Evolutionary conservation across 2,888 invertebrate species (phyloP), one percentile per base, ranked within the genome.

Genomic region (Eupithecia centaureata): DNA sequence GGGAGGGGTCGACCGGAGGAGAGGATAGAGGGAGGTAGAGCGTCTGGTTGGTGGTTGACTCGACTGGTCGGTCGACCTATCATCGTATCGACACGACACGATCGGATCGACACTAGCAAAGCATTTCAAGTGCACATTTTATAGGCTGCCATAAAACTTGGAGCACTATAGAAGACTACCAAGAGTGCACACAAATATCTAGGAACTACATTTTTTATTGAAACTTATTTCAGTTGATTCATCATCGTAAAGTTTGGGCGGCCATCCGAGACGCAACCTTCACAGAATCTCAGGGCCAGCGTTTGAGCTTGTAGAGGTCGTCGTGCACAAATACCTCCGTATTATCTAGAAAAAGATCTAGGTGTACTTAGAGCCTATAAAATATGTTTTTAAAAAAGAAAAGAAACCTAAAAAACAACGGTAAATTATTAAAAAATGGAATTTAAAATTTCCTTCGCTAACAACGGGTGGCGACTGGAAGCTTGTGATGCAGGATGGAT

Each of bases 1-100:
- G 84, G 84, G 87, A 81, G 84, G 85, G 83, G 82, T 88, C 86
- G 85, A 87, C 33, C 68, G 72, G 72, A 69, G 72, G 89, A 88
- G 57, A 28, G 28, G 54, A 47, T 47, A 47, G 47, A 84, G 90
- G 89, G 89, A 89, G 91, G 91, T 90, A 88, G 91, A 86, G 86
- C 86, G 90, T 89, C 91, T 91, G 88, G 22, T 47, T 47, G 47
- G 47, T 47, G 47, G 47, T 42, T 47, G 47, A 47, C 47, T 47
- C 4, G 89, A 91, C 92, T 92, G 91, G 92, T 92, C 91, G 92
- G 91, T 86, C 92, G 91, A 92, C 91, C 89, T 89, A 91, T 89
- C 47, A 47, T 22, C 91, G 88, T 91, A 89, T 88, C 83, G 85
- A 83, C 85, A 85, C 78, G 22, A 89, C 88, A 80, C 85, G 86